phyloP scores from a whole-genome alignment of 2,113 vertebrate species.

The Apistogramma diplotaenia region DNA sequence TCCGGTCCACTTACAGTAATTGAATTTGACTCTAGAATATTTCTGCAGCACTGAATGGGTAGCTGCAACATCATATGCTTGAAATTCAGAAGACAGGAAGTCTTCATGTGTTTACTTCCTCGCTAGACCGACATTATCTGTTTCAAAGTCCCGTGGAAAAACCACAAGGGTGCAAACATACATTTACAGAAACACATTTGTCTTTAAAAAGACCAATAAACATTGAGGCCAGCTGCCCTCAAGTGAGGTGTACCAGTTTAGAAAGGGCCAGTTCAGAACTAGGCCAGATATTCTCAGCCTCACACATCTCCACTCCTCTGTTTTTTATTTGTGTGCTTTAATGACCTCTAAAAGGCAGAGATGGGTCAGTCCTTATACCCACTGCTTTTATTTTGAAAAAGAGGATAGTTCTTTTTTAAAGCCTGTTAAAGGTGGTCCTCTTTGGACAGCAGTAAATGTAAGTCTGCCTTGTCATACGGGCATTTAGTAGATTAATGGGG shows the following conservation, averaged over 20 bases:
- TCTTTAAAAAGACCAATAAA: conserved; percentile 45
- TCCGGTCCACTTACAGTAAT: conserved; percentile 68
- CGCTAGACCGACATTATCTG: conserved; percentile 25
- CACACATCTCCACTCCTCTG: background rate
- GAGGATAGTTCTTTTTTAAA: background rate
- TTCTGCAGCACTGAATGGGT: conserved; percentile 16
- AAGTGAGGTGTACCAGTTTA: conserved; percentile 43
- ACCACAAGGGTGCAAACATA: conserved; percentile 21
- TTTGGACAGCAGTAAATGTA: background rate
- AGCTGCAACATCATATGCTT: conserved; percentile 32
- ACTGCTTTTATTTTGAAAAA: background rate
- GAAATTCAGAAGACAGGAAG: conserved; percentile 31
- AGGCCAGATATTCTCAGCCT: conserved; percentile 58
- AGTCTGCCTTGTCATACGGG: background rate
- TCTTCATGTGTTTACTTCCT: conserved; percentile 11
- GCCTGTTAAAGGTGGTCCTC: background rate
- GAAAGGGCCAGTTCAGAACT: conserved; percentile 39
- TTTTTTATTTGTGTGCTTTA: conserved; percentile 27
- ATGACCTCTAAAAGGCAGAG: conserved; percentile 29
- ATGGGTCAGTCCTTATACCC: conserved; percentile 1
- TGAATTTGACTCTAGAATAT: conserved; percentile 68
- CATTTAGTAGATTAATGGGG: background rate
- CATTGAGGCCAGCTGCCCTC: conserved; percentile 46
- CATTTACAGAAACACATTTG: conserved; percentile 9
- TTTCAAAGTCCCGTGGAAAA: conserved; percentile 41